phyloP scores from a whole-genome alignment of 2,113 vertebrate species.

The Tichodroma muraria region DNA sequence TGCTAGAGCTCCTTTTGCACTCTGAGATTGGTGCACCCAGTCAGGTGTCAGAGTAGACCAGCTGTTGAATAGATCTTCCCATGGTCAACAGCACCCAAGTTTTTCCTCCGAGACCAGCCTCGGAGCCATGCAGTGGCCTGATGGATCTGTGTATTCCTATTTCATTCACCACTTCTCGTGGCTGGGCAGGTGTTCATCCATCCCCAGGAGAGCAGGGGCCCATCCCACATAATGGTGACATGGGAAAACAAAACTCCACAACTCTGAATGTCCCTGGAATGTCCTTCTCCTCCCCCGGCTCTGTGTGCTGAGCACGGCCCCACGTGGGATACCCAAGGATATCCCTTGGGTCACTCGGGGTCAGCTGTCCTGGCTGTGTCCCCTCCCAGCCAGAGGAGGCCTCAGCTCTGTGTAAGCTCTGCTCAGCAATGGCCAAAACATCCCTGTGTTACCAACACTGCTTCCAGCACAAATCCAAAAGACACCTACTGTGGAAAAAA shows the following conservation, averaged over 20 bases:
- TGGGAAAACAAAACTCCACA: neutral
- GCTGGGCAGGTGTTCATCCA: neutral
- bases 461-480: neutral
- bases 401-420: neutral
- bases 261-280: neutral
- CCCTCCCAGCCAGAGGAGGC: neutral
- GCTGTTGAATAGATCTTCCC: neutral
- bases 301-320: neutral
- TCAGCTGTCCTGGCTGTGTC: neutral
- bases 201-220: neutral
- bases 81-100: neutral
- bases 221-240: accelerated
- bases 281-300: neutral
- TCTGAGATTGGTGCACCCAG: neutral
- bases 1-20: neutral
- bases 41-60: neutral
- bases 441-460: neutral
- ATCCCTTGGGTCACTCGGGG: neutral
- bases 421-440: neutral
- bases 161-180: neutral
- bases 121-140: neutral
- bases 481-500: neutral
- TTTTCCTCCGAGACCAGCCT: neutral
- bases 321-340: neutral
- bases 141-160: neutral